phyloP scores from a whole-genome alignment of 1,140 invertebrate species.

The Cydia amplana region DNA sequence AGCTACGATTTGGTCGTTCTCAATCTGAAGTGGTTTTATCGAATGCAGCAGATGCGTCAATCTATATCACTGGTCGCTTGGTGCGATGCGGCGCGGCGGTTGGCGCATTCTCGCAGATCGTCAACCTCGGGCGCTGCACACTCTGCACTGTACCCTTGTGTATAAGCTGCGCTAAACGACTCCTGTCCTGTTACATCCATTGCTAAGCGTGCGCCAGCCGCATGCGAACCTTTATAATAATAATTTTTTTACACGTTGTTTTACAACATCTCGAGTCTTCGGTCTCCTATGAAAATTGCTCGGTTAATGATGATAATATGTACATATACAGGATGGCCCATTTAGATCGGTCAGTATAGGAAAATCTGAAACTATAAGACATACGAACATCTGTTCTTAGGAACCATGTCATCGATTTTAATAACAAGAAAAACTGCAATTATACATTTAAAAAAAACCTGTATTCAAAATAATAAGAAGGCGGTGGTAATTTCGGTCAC shows the following conservation, averaged over 20 bases:
- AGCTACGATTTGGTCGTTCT: neutral
- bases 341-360: no score
- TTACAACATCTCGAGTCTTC: neutral
- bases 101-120: conserved; percentile 70
- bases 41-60: conserved; percentile 54
- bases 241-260: neutral
- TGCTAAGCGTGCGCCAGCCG: neutral
- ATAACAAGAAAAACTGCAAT: no score
- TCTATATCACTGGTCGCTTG: conserved; percentile 57
- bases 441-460: no score
- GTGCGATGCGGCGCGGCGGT: conserved; percentile 52
- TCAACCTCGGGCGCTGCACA: conserved; percentile 62
- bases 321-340: no score
- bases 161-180: neutral
- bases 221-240: neutral
- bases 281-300: no score
- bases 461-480: no score
- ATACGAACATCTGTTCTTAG: no score
- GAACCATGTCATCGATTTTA: no score
- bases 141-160: conserved; percentile 36
- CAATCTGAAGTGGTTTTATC: conserved; percentile 37
- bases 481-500: no score
- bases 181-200: conserved; percentile 25
- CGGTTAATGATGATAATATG: no score
- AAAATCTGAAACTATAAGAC: no score